phyloP scores from a whole-genome alignment of 2,113 vertebrate species.

The Isurus oxyrinchus region DNA sequence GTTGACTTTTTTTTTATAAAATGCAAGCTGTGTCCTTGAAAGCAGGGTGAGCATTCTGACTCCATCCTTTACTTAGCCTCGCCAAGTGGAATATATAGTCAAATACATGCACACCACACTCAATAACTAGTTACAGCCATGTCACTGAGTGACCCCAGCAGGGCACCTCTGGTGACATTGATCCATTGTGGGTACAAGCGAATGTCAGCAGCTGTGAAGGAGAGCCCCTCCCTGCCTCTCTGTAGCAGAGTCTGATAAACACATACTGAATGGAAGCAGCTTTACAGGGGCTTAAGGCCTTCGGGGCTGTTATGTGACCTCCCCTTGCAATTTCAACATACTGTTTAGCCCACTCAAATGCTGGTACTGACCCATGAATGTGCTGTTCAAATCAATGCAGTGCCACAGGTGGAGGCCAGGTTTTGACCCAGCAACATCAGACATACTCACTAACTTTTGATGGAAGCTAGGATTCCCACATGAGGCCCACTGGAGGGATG shows the following conservation, averaged over 20 bases:
- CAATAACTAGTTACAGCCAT: slow-evolving; percentile 2
- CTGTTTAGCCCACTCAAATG: not conserved
- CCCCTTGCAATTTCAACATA: not conserved
- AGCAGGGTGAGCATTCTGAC: not conserved
- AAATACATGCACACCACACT: not conserved
- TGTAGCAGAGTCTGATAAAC: not conserved
- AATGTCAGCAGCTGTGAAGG: not conserved
- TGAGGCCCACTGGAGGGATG: not conserved
- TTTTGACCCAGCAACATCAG: not conserved
- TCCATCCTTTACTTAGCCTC: not conserved
- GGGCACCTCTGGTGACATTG: not conserved
- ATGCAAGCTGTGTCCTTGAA: not conserved
- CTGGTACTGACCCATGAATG: not conserved
- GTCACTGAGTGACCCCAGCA: not conserved
- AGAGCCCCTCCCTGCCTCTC: not conserved
- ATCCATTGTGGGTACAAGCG: not conserved
- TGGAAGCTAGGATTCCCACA: not conserved
- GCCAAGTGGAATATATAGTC: not conserved
- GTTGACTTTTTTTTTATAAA: not conserved
- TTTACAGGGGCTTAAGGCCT: not conserved
- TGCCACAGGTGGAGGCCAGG: not conserved
- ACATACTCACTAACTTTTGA: not conserved
- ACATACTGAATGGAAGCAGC: not conserved
- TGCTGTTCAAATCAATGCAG: not conserved
- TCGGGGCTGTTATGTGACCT: not conserved